These are phyloP conservation scores for Scomber colias DNA, from an alignment of 2,113 vertebrate genomes.

Conservation along the genomic window DNA sequence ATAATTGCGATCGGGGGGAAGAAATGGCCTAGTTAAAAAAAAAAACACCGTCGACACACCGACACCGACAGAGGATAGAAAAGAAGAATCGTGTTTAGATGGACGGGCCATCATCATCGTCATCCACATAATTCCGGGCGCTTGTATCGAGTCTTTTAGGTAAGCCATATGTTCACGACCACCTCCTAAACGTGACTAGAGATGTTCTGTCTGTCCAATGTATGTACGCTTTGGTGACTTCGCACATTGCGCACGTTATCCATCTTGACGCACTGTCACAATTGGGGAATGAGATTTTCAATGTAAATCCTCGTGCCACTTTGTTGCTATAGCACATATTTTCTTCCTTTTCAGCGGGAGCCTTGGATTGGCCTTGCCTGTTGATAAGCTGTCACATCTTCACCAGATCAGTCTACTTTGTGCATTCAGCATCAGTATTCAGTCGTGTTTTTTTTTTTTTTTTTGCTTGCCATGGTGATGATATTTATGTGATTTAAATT, in stretches of 20 bases:
- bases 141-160: constrained; percentile 72
- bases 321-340: constrained; percentile 68
- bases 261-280: constrained; percentile 81
- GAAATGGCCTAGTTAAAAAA: constrained; percentile 78
- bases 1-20: constrained; percentile 71
- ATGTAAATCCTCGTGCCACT: constrained; percentile 63
- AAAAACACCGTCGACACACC: constrained; percentile 40
- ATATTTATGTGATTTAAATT: constrained; percentile 65
- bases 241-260: constrained; percentile 77
- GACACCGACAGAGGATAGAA: constrained; percentile 52
- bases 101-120: constrained; percentile 63
- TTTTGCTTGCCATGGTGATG: constrained; percentile 45
- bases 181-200: constrained; percentile 53
- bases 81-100: constrained; percentile 62
- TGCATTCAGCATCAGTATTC: constrained; percentile 39
- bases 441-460: constrained; percentile 10
- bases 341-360: constrained; percentile 55
- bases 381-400: constrained; percentile 77
- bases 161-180: constrained; percentile 72
- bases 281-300: constrained; percentile 56
- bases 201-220: constrained; percentile 22
- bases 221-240: constrained; percentile 72
- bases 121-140: constrained; percentile 63
- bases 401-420: constrained; percentile 53
- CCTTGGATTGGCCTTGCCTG: constrained; percentile 76